These are phyloP conservation scores for Odontesthes bonariensis DNA, from an alignment of 2,113 vertebrate species.

Conservation along the genomic window DNA sequence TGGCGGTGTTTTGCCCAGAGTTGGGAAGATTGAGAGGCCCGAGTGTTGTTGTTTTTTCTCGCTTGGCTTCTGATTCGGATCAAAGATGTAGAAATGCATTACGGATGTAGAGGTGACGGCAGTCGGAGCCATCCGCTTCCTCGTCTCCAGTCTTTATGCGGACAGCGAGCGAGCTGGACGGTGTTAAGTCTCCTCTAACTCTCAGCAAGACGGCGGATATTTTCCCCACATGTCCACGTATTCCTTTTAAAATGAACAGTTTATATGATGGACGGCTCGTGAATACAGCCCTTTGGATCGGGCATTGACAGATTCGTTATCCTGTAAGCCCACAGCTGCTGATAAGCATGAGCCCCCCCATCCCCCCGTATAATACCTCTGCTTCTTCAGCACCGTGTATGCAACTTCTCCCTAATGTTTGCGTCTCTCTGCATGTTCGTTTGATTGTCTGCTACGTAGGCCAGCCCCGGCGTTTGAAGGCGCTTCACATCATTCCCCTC, in stretches of 20 bases:
- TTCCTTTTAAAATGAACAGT: constrained; percentile 10
- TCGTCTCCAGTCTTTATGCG: neutral
- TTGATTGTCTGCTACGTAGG: constrained; percentile 23
- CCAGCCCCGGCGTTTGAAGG: constrained; percentile 27
- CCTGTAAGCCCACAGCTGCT: constrained; percentile 23
- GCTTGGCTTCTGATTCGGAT: neutral
- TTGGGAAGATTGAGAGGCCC: neutral
- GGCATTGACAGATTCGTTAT: constrained; percentile 11
- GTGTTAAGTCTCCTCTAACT: neutral
- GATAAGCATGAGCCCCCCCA: neutral
- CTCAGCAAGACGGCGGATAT: neutral
- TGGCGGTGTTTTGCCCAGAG: neutral
- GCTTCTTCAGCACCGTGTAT: constrained; percentile 4
- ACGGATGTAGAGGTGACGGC: neutral
- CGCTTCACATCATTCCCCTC: constrained; percentile 41
- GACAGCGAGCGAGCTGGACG: neutral
- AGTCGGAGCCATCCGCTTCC: neutral
- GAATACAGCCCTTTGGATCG: constrained; percentile 32
- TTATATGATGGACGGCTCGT: constrained; percentile 24
- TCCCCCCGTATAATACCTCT: neutral
- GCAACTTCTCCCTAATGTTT: constrained; percentile 38
- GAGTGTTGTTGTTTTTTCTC: neutral
- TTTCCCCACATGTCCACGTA: constrained; percentile 6
- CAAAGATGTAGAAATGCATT: too few species aligned
- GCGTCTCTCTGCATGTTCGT: constrained; percentile 40